Evolutionary conservation across 2,888 invertebrate genomes (phyloP).

Genomic region (Stenurella melanura): DNA sequence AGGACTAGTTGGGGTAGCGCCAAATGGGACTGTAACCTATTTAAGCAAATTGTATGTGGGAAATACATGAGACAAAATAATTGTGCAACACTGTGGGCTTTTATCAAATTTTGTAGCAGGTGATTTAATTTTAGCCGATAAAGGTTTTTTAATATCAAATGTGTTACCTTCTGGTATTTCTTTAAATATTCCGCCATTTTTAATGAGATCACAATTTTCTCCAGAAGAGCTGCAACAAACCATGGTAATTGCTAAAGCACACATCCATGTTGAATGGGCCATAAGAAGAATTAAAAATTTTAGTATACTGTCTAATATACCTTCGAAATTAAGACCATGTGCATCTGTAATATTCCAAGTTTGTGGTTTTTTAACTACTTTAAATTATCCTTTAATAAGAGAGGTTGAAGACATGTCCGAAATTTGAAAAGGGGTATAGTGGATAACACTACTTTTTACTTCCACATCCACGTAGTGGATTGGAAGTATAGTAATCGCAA

Average conservation of each 20-base stretch:
- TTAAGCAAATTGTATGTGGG: not conserved
- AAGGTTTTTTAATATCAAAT: not conserved
- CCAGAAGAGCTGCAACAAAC: not conserved
- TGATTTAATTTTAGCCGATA: conserved; percentile 14
- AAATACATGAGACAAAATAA: not conserved
- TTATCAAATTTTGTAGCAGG: conserved; percentile 1
- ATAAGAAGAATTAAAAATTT: not conserved
- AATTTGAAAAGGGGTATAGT: no score
- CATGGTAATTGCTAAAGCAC: not conserved
- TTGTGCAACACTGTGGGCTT: conserved; percentile 2
- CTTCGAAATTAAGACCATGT: not conserved
- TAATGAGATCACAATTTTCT: not conserved
- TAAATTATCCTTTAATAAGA: no score
- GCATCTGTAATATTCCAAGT: no score
- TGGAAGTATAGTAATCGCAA: no score
- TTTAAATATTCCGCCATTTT: conserved; percentile 12
- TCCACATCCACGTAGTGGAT: no score
- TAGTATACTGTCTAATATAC: not conserved
- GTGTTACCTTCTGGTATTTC: not conserved
- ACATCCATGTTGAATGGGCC: conserved; percentile 5
- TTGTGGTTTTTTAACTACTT: no score
- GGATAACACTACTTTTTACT: no score
- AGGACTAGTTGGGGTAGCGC: conserved; percentile 6
- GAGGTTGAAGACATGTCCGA: no score
- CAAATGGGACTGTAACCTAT: not conserved